Evolutionary conservation across 2,888 invertebrate genomes (phyloP), one percentile per base, ranked within the genome.

Genomic region (Tipula lateralis): DNA sequence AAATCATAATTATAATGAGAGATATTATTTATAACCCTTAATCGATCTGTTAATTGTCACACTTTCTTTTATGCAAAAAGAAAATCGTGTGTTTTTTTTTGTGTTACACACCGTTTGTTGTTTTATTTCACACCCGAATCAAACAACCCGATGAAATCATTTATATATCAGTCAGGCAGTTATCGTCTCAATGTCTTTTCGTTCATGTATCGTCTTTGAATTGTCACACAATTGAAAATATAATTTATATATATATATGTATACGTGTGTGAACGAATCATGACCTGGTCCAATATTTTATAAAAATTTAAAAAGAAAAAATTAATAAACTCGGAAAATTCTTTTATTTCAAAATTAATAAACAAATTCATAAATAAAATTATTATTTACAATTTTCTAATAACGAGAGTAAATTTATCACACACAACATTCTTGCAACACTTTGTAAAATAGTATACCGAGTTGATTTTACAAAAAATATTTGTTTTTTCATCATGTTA

Each of bases 221-320:
- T 66, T 66, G 66, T 66, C 66, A 66, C 66, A 66, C 66, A 66
- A 66, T 66, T 66, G 24, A 24, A 66, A 66, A 66, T n/a, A 66
- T 66, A 9, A 9, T 66, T 24, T 66, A 9, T 24, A 16, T 44
- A 3, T 44, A 16, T 9, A 2, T 66, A 4, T 44, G 44, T 44
- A 44, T 44, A 44, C 44, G 9, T 24, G 24, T 66, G 1, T 9
- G 24, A 6, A 1, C 24, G 66, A 66, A n/a, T n/a, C 66, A 66
- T 66, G 66, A 66, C 66, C 66, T 66, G 24, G 66, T 66, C 66
- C 66, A 66, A 66, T 66, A 66, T 2, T 66, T 50, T 50, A 50
- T 50, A n/a, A 39, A n/a, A 39, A 13, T n/a, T 39, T 19, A 50
- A 7, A 50, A 50, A 44, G 36, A 36, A 1, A 12, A 9, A 12